A percentile compares a stretch with the other conserved stretches of the same genome.
phyloP scores from a whole-genome alignment of 2,888 invertebrate genomes.

The Sipha maydis region DNA sequence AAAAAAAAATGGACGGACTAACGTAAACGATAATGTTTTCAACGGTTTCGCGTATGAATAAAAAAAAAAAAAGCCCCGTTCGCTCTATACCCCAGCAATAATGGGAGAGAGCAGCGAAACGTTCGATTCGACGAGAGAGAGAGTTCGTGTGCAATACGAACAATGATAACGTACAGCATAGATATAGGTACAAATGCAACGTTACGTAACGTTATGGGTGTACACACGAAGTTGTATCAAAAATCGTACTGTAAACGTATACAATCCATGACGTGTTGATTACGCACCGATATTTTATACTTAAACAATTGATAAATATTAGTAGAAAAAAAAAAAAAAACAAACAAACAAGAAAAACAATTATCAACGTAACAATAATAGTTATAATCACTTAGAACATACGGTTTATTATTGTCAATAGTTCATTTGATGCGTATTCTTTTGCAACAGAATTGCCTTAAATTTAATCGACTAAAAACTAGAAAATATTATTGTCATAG shows the following conservation, averaged over 20 bases:
- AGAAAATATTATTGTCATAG: constrained; percentile 57
- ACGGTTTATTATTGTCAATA: constrained; percentile 51
- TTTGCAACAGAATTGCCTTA: neutral
- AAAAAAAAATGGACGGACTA: neutral
- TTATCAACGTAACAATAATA: constrained; percentile 9
- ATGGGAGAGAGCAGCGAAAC: neutral
- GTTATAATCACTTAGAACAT: constrained; percentile 1
- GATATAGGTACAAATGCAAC: no score
- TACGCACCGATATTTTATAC: no score
- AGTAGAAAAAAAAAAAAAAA: neutral
- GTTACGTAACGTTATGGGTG: no score
- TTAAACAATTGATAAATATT: no score
- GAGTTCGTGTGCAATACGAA: neutral
- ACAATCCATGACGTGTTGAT: no score
- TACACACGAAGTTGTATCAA: no score
- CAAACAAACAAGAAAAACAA: neutral
- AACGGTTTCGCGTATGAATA: no score
- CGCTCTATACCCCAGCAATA: no score
- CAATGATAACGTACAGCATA: no score
- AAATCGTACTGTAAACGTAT: no score
- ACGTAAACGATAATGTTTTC: no score
- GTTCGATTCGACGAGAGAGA: neutral
- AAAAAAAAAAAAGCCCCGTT: neutral
- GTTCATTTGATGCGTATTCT: neutral
- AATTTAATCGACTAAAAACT: constrained; percentile 37